Evolutionary conservation across 2,797 vertebrate species (phyloP).

Genomic region (Adelosebastes latens): DNA sequence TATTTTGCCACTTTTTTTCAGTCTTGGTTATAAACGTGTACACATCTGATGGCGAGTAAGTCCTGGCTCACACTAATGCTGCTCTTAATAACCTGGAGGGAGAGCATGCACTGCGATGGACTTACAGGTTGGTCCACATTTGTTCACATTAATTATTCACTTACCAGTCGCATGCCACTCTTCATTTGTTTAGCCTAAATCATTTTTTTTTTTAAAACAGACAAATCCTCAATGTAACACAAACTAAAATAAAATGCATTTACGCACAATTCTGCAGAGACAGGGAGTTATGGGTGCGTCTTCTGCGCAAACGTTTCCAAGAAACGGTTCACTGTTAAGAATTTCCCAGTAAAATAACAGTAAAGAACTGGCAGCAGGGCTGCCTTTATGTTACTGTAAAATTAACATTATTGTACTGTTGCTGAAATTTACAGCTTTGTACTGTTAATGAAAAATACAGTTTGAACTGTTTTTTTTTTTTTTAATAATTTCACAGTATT

Average conservation of each 20-base stretch:
- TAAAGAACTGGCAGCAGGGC: no score
- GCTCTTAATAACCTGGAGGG: conserved; percentile 30
- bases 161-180: no score
- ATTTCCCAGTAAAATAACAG: no score
- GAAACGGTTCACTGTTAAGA: neutral
- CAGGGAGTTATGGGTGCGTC: neutral
- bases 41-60: conserved; percentile 37
- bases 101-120: neutral
- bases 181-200: neutral
- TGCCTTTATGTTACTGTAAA: no score
- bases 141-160: neutral
- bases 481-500: no score
- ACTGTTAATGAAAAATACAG: no score
- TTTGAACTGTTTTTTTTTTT: no score
- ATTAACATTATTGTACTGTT: no score
- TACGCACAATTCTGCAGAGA: neutral
- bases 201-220: neutral
- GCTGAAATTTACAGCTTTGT: no score
- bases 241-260: no score
- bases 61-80: conserved; percentile 28
- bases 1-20: neutral
- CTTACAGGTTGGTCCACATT: conserved; percentile 38
- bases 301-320: neutral
- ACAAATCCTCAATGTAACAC: neutral
- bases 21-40: neutral